Evolutionary conservation across 1,140 invertebrate species (phyloP).

Genomic region (Galendromus occidentalis): DNA sequence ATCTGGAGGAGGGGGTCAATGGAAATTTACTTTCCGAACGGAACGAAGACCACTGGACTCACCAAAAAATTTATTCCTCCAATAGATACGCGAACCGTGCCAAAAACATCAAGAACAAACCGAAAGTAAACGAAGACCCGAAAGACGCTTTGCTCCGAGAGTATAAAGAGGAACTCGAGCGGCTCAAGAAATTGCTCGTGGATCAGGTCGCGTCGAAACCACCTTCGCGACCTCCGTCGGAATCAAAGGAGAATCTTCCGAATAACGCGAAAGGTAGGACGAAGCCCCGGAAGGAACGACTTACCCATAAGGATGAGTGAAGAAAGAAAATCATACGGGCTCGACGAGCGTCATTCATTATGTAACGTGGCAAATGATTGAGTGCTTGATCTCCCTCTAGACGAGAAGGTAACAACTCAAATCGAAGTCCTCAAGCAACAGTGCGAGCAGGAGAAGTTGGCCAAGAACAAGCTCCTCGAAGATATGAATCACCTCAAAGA

Average conservation of each 20-base stretch:
- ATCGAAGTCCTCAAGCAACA: slow-evolving; percentile 34
- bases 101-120: slow-evolving; percentile 82
- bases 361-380: too few species aligned
- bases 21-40: too few species aligned
- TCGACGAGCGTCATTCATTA: too few species aligned
- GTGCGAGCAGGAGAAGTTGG: slow-evolving; percentile 37
- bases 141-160: slow-evolving; percentile 70
- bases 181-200: slow-evolving; percentile 46
- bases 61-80: slow-evolving; percentile 21
- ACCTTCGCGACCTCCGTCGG: too few species aligned
- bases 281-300: too few species aligned
- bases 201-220: slow-evolving; percentile 16
- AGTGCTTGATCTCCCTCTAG: background rate
- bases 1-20: too few species aligned
- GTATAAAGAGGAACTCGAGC: slow-evolving; percentile 66
- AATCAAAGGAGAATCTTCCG: too few species aligned
- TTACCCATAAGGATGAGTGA: too few species aligned
- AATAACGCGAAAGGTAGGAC: too few species aligned
- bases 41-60: too few species aligned
- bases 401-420: slow-evolving; percentile 17
- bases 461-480: slow-evolving; percentile 36
- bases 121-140: slow-evolving; percentile 77
- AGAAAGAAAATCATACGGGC: too few species aligned
- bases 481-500: slow-evolving; percentile 36
- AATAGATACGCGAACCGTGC: slow-evolving; percentile 52